Conservation (phyloP, 2,797 vertebrate species). For the Miopithecus talapoin region DNA sequence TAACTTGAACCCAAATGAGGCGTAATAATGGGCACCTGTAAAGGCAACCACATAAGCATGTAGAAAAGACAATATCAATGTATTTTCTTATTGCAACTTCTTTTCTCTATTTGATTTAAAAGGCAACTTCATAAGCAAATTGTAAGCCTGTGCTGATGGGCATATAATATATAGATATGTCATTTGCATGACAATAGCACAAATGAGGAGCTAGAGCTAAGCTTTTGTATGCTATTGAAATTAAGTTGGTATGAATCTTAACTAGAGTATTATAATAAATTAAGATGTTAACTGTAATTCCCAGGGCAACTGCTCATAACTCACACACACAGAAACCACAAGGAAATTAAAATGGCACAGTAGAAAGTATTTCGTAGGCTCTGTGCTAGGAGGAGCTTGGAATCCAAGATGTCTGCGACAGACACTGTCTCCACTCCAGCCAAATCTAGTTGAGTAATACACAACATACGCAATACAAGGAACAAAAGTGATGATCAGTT, state of each 20-base stretch:
- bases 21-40: neutral
- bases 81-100: neutral
- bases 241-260: neutral
- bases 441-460: neutral
- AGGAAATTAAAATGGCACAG: neutral
- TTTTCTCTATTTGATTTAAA: neutral
- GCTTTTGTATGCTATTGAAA: neutral
- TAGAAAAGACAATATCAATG: neutral
- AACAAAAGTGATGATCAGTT: accelerated
- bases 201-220: neutral
- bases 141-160: neutral
- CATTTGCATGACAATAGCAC: neutral
- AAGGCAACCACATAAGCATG: neutral
- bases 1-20: neutral
- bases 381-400: neutral
- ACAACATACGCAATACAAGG: neutral
- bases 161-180: neutral
- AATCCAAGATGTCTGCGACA: neutral
- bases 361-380: neutral
- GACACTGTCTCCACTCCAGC: neutral
- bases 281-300: neutral
- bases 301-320: neutral
- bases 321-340: neutral
- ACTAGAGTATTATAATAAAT: neutral
- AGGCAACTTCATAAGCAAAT: neutral